phyloP scores from a whole-genome alignment of 2,113 vertebrate genomes.

The Sander lucioperca region DNA sequence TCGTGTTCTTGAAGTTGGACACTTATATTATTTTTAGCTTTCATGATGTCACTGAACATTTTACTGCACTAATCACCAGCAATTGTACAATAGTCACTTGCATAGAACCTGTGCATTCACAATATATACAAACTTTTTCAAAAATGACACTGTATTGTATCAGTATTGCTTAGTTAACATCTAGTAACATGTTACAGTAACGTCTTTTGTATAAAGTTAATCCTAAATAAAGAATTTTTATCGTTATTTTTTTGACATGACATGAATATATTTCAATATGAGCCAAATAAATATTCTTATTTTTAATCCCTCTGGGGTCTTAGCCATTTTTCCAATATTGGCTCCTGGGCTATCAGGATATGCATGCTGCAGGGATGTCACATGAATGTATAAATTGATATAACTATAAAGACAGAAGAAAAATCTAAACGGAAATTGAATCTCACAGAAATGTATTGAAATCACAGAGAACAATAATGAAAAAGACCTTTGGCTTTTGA shows the following conservation, averaged over 20 bases:
- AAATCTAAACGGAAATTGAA: too few species aligned
- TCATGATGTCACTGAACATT: not conserved
- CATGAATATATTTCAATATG: not conserved
- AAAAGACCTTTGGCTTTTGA: too few species aligned
- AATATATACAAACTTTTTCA: not conserved
- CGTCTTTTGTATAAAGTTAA: not conserved
- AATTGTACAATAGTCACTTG: not conserved
- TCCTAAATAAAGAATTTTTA: too few species aligned
- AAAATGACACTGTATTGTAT: not conserved
- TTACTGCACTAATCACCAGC: not conserved
- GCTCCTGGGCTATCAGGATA: too few species aligned
- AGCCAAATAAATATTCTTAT: not conserved
- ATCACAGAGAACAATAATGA: too few species aligned
- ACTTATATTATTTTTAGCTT: not conserved
- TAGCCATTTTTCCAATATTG: too few species aligned
- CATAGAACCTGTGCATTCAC: not conserved
- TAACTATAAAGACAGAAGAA: too few species aligned
- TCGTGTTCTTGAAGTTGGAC: not conserved
- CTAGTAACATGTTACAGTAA: not conserved
- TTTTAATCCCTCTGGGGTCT: not conserved
- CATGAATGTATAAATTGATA: too few species aligned
- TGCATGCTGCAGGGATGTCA: too few species aligned
- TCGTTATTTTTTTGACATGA: not conserved
- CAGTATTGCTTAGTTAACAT: not conserved
- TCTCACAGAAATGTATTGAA: too few species aligned